These are phyloP conservation scores for Apis laboriosa DNA, from an alignment of 1,140 invertebrate species.

Conservation along the genomic window DNA sequence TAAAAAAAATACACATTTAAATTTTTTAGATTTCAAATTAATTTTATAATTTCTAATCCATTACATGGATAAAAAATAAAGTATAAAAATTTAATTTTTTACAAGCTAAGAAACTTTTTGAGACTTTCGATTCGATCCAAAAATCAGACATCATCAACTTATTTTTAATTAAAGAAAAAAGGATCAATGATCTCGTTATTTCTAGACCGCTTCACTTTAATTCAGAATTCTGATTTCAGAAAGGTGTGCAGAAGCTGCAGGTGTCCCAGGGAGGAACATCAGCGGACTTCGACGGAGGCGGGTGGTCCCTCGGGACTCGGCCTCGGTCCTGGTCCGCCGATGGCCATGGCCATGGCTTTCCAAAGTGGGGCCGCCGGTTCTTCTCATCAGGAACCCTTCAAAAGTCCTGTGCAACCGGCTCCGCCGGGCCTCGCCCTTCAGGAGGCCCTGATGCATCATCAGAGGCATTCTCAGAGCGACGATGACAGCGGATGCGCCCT, in stretches of 20 bases:
- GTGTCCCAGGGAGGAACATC: slow-evolving; percentile 86
- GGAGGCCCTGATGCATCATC: slow-evolving; percentile 83
- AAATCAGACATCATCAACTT: too few species aligned
- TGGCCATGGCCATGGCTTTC: slow-evolving; percentile 78
- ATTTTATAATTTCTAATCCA: too few species aligned
- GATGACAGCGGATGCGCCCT: slow-evolving; percentile 98
- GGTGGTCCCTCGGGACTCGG: slow-evolving; percentile 69
- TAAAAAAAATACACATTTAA: too few species aligned
- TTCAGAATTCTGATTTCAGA: slow-evolving; percentile 77
- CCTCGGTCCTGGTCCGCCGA: slow-evolving; percentile 73
- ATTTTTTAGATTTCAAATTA: too few species aligned
- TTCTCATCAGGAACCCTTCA: slow-evolving; percentile 76
- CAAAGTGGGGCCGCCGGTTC: slow-evolving; percentile 66
- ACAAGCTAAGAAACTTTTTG: too few species aligned
- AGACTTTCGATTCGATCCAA: too few species aligned
- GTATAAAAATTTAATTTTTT: too few species aligned
- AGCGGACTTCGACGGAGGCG: slow-evolving; percentile 70
- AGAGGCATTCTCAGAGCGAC: slow-evolving; percentile 95
- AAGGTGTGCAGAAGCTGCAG: slow-evolving; percentile 88
- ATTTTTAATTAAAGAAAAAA: neutral
- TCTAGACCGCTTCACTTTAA: neutral
- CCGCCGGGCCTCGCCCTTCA: slow-evolving; percentile 70
- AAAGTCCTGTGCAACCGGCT: slow-evolving; percentile 75
- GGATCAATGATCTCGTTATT: neutral
- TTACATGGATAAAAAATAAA: too few species aligned